Base-by-base conservation (phyloP, 2,888 invertebrate species). In the Trachelus iudaicus region DNA sequence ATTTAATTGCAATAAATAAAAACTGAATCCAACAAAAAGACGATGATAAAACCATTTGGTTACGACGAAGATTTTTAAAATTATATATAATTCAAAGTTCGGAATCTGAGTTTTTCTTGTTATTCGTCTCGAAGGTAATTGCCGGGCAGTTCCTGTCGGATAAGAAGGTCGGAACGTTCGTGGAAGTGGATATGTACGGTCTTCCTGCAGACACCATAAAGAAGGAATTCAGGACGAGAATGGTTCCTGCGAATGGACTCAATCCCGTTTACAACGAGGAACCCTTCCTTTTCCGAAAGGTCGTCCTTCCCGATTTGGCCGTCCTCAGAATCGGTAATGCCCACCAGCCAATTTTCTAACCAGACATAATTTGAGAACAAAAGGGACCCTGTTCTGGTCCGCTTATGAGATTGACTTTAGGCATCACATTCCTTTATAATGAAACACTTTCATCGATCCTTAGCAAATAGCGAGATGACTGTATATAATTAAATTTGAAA, bases 131-230 rank as follows among this genome's bases (percentile, higher is more conserved):
- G 2, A 56, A 94, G 93, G 93, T 95, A 13, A 95, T 95, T 83
- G 94, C 95, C 33, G 95, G 95, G 3, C 95, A 95, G 90, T 95
- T 95, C 88, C 92, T 95, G 84, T 95, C 94, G 1, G 95, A 95
- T 86, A 94, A 94, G 86, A 95, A 95, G 89, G 94, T 95, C 4
- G 95, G 95, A n/a, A 95, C 95, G 4, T 95, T 95, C 89, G 95
- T 95, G 33, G 95, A 95, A 89, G 95, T 95, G 56, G 95, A 95
- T 89, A 95, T 95, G 95, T 95, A 95, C 89, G 95, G 95, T 77
- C 90, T 95, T 80, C 95, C 95, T 4, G 95, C 95, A 3, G 95
- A 95, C 86, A 95, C 95, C 11, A 95, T 95, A 81, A 92, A 95
- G 73, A 94, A 94, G 85, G 95, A 95, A 90, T 95, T 95, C 89